These are phyloP conservation scores for Doris montereyensis DNA, from an alignment of 2,888 invertebrate genomes.

Conservation along the genomic window DNA sequence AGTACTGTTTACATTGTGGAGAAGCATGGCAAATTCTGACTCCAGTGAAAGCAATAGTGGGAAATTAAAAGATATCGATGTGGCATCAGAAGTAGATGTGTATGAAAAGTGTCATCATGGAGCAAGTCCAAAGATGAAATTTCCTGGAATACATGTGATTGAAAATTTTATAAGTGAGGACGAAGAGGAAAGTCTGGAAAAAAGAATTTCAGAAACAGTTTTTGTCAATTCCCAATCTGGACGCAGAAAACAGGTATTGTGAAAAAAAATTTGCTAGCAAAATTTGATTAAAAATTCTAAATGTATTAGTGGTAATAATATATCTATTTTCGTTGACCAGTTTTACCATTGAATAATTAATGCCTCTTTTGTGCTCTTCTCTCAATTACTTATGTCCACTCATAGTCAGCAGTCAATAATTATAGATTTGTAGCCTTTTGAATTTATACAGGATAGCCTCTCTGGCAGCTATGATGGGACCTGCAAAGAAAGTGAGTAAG, in stretches of 20 bases:
- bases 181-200: slow-evolving; percentile 80
- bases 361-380: no score
- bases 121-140: slow-evolving; percentile 51
- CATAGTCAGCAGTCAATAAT: no score
- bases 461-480: no score
- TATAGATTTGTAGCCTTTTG: no score
- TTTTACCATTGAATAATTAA: no score
- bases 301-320: no score
- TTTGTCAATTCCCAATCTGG: slow-evolving; percentile 97
- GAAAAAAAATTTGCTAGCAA: no score
- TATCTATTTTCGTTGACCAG: no score
- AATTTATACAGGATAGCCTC: no score
- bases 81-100: not conserved
- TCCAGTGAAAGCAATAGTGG: not conserved
- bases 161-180: slow-evolving; percentile 81
- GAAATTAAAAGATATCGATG: not conserved
- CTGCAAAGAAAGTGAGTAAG: not conserved
- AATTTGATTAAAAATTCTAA: no score
- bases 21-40: slow-evolving; percentile 45
- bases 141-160: slow-evolving; percentile 69
- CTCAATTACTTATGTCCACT: no score
- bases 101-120: slow-evolving; percentile 34
- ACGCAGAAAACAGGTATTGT: slow-evolving; percentile 88
- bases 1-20: slow-evolving; percentile 54
- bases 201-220: slow-evolving; percentile 83